Conservation (phyloP, 2,797 vertebrate genomes). For the Eremophila alpestris region DNA sequence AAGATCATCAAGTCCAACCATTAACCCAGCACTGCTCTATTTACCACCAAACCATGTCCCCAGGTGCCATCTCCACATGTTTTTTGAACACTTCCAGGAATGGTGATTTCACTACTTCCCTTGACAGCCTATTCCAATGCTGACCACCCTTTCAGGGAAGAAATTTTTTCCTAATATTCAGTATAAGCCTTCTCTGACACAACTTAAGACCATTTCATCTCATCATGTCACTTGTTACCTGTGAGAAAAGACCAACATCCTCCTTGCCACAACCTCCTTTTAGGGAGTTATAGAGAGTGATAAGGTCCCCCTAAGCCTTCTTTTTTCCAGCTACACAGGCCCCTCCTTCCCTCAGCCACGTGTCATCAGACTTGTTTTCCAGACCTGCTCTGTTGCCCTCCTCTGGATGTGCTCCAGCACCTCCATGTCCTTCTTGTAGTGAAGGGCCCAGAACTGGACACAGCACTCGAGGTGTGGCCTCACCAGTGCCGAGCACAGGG, state of each 20-base stretch:
- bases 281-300: not conserved
- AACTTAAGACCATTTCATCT: not conserved
- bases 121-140: not conserved
- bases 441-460: not conserved
- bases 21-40: not conserved
- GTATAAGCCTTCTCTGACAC: not conserved
- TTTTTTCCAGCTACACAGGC: not conserved
- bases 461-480: not conserved
- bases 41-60: not conserved
- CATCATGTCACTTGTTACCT: not conserved
- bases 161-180: not conserved
- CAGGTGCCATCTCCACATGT: not conserved
- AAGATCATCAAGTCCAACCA: not conserved
- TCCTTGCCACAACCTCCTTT: not conserved
- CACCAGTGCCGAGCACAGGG: fast-evolving
- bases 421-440: not conserved
- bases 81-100: not conserved
- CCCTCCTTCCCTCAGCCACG: not conserved
- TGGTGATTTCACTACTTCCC: not conserved
- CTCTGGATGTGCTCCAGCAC: not conserved
- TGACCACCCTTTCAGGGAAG: not conserved
- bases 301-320: not conserved
- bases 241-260: not conserved
- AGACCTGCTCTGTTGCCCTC: not conserved
- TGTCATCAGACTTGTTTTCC: not conserved